Conservation (phyloP, 2,888 invertebrate species). For the Boloria euphrosyne region DNA sequence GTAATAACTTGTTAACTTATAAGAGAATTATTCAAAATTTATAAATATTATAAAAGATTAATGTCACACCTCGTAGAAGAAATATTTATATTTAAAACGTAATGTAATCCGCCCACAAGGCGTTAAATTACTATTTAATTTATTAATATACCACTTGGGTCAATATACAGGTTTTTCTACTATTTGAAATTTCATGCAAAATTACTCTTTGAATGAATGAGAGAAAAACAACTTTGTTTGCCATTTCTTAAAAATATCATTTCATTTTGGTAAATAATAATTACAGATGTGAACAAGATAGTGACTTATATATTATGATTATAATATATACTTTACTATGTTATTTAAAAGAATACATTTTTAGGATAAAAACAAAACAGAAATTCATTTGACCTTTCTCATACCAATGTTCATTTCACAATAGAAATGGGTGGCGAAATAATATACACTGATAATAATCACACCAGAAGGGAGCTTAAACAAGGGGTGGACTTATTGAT, state of each 20-base stretch:
- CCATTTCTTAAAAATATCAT: too few species aligned
- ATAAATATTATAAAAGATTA: constrained; percentile 39
- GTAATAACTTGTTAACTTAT: constrained; percentile 32
- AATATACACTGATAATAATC: constrained; percentile 50
- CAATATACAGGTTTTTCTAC: constrained; percentile 19
- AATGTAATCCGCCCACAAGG: constrained; percentile 37
- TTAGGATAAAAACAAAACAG: neutral
- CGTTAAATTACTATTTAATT: constrained; percentile 36
- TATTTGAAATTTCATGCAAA: constrained; percentile 3
- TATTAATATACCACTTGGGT: constrained; percentile 34
- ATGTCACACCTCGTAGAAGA: constrained; percentile 36
- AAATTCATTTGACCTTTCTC: constrained; percentile 3
- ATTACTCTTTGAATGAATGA: neutral
- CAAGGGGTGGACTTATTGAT: constrained; percentile 34
- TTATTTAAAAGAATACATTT: too few species aligned
- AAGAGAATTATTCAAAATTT: constrained; percentile 34
- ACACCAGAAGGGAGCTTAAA: constrained; percentile 41
- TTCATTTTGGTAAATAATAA: too few species aligned
- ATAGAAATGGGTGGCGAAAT: constrained; percentile 57
- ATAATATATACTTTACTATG: too few species aligned
- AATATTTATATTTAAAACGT: constrained; percentile 41
- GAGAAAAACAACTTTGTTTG: too few species aligned
- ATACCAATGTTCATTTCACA: constrained; percentile 36
- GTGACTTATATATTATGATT: too few species aligned
- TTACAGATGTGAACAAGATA: too few species aligned